Percentiles rank a stretch among this genome's conserved stretches.
Conservation (phyloP, 2,888 invertebrate genomes). For the Choristoneura rosaceana region DNA sequence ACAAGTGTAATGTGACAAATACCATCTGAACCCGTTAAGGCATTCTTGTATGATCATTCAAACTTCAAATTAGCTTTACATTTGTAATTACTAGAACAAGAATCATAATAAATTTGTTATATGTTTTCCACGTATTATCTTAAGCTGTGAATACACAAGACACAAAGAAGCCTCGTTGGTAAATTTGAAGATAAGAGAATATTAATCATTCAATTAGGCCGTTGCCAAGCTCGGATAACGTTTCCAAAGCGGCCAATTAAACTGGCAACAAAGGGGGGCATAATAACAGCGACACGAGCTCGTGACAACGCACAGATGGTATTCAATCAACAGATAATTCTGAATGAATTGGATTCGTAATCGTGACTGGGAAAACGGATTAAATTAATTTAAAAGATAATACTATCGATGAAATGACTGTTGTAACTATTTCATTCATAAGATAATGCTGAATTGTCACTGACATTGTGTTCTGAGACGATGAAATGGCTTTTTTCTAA, state of each 20-base stretch:
- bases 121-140: neutral
- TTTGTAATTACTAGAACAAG: too few species aligned
- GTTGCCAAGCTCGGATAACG: neutral
- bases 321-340: neutral
- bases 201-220: conserved; percentile 4
- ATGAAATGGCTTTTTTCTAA: too few species aligned
- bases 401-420: too few species aligned
- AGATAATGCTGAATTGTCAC: too few species aligned
- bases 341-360: neutral
- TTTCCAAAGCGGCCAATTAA: conserved; percentile 12
- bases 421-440: too few species aligned
- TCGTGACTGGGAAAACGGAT: neutral
- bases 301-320: neutral
- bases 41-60: too few species aligned
- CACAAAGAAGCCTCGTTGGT: neutral
- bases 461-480: too few species aligned
- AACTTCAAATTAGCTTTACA: too few species aligned
- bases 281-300: neutral
- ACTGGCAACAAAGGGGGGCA: neutral
- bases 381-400: neutral
- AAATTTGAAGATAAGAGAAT: conserved; percentile 1
- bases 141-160: neutral
- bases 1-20: too few species aligned
- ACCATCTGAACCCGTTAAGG: too few species aligned
- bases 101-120: too few species aligned